phyloP scores from a whole-genome alignment of 2,888 invertebrate species.

The Calliopum simillimum region DNA sequence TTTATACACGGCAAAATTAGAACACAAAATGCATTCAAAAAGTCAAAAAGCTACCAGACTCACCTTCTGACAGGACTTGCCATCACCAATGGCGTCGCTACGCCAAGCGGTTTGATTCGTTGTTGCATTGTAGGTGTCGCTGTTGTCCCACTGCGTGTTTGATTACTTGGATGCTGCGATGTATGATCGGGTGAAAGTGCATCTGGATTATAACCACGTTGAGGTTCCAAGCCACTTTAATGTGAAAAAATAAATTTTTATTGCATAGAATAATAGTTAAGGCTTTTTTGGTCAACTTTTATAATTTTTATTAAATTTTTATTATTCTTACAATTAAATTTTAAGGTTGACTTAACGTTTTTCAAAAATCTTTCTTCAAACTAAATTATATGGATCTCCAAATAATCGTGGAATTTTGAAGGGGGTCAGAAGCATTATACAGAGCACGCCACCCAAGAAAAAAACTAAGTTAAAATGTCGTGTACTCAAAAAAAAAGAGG shows the following conservation, averaged over 20 bases:
- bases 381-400: no score
- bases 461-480: no score
- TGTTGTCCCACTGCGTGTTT: constrained; percentile 69
- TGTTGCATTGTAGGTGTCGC: constrained; percentile 89
- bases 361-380: no score
- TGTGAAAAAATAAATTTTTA: constrained; percentile 20
- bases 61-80: constrained; percentile 91
- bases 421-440: no score
- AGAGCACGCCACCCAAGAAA: no score
- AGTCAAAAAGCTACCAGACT: constrained; percentile 50
- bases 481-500: no score
- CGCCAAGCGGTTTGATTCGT: constrained; percentile 88
- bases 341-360: no score
- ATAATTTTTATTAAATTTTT: no score
- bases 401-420: no score
- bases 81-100: constrained; percentile 88
- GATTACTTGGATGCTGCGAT: constrained; percentile 61
- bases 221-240: constrained; percentile 73
- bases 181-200: constrained; percentile 73
- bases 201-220: constrained; percentile 73
- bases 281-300: no score
- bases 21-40: neutral
- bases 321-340: no score
- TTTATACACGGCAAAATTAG: constrained; percentile 10
- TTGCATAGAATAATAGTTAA: no score